These are phyloP conservation scores for Blastobasis lacticolella DNA, from an alignment of 2,888 invertebrate genomes.

Conservation along the genomic window DNA sequence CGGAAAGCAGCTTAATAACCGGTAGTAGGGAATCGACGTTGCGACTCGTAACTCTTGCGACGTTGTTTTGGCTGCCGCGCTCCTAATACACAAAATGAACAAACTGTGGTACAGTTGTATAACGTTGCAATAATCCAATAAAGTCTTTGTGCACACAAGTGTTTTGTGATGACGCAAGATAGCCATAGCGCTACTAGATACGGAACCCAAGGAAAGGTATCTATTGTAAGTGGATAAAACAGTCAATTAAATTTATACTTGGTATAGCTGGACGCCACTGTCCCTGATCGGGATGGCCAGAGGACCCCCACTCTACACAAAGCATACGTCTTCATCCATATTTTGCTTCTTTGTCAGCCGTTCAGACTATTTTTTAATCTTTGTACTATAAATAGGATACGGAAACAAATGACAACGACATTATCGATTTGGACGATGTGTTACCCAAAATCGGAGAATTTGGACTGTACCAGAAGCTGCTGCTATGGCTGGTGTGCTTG, in stretches of 20 bases:
- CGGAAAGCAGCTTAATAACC: slow-evolving; percentile 36
- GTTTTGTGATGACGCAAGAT: slow-evolving; percentile 35
- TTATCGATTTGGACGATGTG: slow-evolving; percentile 88
- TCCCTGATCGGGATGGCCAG: no score
- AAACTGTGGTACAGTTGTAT: no score
- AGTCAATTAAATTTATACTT: no score
- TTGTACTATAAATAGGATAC: not conserved
- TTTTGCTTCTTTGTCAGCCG: no score
- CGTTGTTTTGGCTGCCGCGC: not conserved
- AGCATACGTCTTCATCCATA: no score
- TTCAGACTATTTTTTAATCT: no score
- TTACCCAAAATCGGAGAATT: slow-evolving; percentile 91
- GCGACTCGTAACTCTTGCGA: slow-evolving; percentile 15
- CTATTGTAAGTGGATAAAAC: slow-evolving; percentile 3
- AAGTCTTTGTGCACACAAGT: not conserved
- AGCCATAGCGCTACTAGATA: slow-evolving; percentile 27
- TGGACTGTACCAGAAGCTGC: slow-evolving; percentile 88
- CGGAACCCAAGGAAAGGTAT: slow-evolving; percentile 33
- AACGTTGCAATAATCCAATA: no score
- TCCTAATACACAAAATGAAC: no score
- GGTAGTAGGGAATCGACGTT: slow-evolving; percentile 32
- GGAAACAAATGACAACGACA: slow-evolving; percentile 41
- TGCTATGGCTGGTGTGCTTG: slow-evolving; percentile 89
- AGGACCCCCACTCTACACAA: no score
- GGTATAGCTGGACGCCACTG: no score